Percentiles rank a stretch among this genome's conserved stretches.
phyloP scores from a whole-genome alignment of 2,797 vertebrate genomes.

The Linurgus olivaceus region DNA sequence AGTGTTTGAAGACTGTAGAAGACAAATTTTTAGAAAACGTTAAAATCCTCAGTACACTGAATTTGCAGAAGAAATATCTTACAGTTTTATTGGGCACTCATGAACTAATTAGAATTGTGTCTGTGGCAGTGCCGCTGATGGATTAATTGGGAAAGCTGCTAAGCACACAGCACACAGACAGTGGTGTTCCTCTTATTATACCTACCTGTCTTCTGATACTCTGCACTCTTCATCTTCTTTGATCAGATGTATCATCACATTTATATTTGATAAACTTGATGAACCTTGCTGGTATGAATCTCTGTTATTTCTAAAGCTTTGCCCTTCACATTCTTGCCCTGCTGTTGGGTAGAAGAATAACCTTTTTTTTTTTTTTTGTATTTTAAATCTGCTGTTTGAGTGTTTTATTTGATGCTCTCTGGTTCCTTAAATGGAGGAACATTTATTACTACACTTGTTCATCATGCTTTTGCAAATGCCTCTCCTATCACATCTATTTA shows the following conservation, averaged over 20 bases:
- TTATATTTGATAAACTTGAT: background rate
- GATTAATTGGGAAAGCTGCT: background rate
- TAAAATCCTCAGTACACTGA: background rate
- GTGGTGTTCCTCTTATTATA: background rate
- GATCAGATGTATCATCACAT: background rate
- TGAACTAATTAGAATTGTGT: background rate
- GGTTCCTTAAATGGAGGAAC: background rate
- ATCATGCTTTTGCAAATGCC: background rate
- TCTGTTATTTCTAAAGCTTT: background rate
- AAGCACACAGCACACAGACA: background rate
- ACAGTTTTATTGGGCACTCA: background rate
- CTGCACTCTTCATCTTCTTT: background rate
- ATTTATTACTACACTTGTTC: background rate
- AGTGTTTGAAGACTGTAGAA: background rate
- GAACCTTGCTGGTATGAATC: background rate
- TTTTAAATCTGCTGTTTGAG: background rate
- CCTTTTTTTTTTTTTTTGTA: background rate
- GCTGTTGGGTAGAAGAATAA: background rate
- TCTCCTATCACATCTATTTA: background rate
- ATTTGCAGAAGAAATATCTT: background rate
- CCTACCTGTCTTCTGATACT: background rate
- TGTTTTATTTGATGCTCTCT: background rate
- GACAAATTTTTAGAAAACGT: background rate
- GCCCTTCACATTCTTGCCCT: background rate
- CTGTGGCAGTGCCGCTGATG: background rate